Evolutionary conservation across 2,797 vertebrate genomes (phyloP).

Genomic region (Rhinella marina): DNA sequence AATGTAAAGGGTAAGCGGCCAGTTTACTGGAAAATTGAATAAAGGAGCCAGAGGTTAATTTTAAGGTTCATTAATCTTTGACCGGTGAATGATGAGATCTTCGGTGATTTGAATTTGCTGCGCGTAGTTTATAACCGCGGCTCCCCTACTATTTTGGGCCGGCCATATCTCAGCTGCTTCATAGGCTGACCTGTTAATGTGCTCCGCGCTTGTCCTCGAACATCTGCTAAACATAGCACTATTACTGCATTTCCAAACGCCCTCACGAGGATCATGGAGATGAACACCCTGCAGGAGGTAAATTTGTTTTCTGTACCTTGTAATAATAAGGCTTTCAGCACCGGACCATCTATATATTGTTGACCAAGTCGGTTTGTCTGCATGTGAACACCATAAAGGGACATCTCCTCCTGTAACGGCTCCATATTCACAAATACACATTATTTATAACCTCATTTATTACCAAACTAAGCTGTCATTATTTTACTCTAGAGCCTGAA

Average conservation of each 20-base stretch:
- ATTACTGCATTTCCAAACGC: slow-evolving; percentile 26
- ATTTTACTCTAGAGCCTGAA: slow-evolving; percentile 49
- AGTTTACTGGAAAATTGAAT: not conserved
- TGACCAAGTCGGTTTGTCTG: slow-evolving; percentile 53
- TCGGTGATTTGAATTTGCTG: slow-evolving; percentile 27
- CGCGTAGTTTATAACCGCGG: not conserved
- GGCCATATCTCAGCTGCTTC: not conserved
- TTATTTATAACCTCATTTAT: slow-evolving; percentile 59
- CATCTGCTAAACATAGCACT: slow-evolving; percentile 47
- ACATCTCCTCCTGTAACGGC: slow-evolving; percentile 21
- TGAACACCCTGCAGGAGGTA: slow-evolving; percentile 56
- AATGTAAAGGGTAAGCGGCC: not conserved
- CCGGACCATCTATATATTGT: slow-evolving; percentile 41
- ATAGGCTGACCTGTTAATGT: slow-evolving; percentile 20
- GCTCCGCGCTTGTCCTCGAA: slow-evolving; percentile 6
- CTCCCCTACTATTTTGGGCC: slow-evolving; percentile 34
- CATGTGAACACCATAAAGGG: slow-evolving; percentile 46
- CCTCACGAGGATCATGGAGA: slow-evolving; percentile 36
- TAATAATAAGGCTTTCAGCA: slow-evolving; percentile 46
- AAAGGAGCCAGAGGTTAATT: not conserved
- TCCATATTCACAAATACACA: slow-evolving; percentile 52
- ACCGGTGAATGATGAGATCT: slow-evolving; percentile 2
- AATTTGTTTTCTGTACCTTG: slow-evolving; percentile 57
- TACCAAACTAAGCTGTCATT: slow-evolving; percentile 51
- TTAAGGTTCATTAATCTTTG: slow-evolving; percentile 24